A percentile compares a stretch with the other conserved stretches of the same genome.
Evolutionary conservation across 2,113 vertebrate genomes (phyloP).

Genomic region (Megaleporinus macrocephalus): DNA sequence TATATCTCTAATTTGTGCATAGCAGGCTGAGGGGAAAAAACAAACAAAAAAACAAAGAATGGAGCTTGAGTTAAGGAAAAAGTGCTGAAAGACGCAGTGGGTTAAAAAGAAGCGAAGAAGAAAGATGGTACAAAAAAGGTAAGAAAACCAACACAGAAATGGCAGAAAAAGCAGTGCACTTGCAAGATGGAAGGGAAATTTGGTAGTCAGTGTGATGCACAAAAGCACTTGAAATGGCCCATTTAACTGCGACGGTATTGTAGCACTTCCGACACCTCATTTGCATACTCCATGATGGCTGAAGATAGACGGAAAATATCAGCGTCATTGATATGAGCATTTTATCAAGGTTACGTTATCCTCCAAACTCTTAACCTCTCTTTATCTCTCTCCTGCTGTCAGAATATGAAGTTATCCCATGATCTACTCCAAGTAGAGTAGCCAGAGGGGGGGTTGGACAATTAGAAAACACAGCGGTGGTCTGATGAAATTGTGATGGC

Average conservation of each 20-base stretch:
- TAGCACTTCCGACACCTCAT: constrained; percentile 80
- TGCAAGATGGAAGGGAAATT: constrained; percentile 69
- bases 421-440: constrained; percentile 56
- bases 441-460: constrained; percentile 3
- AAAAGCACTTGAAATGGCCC: constrained; percentile 84
- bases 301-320: constrained; percentile 91
- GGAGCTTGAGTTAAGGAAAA: not conserved
- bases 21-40: constrained; percentile 56
- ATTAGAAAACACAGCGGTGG: constrained; percentile 39
- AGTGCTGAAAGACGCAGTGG: constrained; percentile 36
- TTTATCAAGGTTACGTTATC: constrained; percentile 94
- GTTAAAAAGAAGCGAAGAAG: constrained; percentile 14
- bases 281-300: constrained; percentile 92
- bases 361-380: constrained; percentile 81
- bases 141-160: constrained; percentile 40
- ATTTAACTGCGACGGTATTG: constrained; percentile 85
- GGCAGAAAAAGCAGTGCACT: constrained; percentile 50
- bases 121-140: constrained; percentile 24
- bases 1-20: constrained; percentile 74
- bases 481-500: constrained; percentile 54
- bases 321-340: constrained; percentile 87
- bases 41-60: not conserved
- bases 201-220: constrained; percentile 81
- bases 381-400: constrained; percentile 77
- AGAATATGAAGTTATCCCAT: constrained; percentile 76